phyloP scores from a whole-genome alignment of 2,888 invertebrate species.

The Rhingia rostrata region DNA sequence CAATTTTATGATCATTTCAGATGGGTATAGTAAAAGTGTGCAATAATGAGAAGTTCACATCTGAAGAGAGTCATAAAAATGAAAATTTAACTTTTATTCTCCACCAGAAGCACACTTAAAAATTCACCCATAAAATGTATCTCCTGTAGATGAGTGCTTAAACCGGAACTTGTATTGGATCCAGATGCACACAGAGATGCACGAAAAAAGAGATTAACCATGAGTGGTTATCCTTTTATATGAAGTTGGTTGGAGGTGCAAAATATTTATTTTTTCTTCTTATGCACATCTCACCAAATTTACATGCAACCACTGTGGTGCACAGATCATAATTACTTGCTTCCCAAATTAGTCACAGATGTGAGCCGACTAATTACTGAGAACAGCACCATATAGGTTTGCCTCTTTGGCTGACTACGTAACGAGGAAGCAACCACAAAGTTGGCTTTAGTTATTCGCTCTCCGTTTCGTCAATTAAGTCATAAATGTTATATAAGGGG shows the following conservation, averaged over 20 bases:
- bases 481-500: conserved; percentile 59
- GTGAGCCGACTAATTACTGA: conserved; percentile 37
- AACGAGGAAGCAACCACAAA: conserved; percentile 14
- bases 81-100: conserved; percentile 26
- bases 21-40: background rate
- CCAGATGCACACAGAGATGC: too few relatives aligned
- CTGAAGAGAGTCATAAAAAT: conserved; percentile 31
- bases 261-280: too few relatives aligned
- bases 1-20: conserved; percentile 17
- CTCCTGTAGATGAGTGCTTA: conserved; percentile 3
- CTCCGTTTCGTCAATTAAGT: conserved; percentile 39
- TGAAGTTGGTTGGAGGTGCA: too few relatives aligned
- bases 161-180: background rate
- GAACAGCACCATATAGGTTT: background rate
- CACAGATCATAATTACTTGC: background rate
- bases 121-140: conserved; percentile 41
- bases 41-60: conserved; percentile 37
- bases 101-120: conserved; percentile 17
- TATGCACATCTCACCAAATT: too few relatives aligned
- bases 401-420: background rate
- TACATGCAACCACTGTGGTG: background rate
- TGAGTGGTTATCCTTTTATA: too few relatives aligned
- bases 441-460: conserved; percentile 17
- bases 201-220: too few relatives aligned
- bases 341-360: conserved; percentile 26